Evolutionary conservation across 1,140 invertebrate species (phyloP).

Genomic region (Lordiphosa clarofinis): DNA sequence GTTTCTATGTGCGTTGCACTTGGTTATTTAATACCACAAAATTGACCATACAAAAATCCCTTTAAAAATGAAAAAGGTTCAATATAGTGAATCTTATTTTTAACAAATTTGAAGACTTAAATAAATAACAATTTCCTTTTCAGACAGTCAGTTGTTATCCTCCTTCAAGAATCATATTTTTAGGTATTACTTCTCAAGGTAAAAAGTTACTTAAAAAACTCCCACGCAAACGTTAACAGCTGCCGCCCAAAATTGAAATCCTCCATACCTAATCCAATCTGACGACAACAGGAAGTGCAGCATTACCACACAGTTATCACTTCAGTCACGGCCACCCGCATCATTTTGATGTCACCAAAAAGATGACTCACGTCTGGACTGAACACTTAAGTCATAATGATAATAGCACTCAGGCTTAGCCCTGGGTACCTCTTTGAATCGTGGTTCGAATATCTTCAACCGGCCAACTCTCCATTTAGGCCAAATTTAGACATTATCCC

Average conservation of each 20-base stretch:
- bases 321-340: conserved; percentile 59
- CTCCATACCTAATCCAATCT: conserved; percentile 35
- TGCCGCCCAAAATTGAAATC: conserved; percentile 11
- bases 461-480: conserved; percentile 35
- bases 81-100: too few relatives aligned
- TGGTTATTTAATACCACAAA: too few relatives aligned
- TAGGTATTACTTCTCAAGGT: too few relatives aligned
- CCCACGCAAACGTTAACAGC: too few relatives aligned
- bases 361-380: conserved; percentile 56
- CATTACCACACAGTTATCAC: conserved; percentile 40
- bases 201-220: too few relatives aligned
- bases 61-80: too few relatives aligned
- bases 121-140: too few relatives aligned
- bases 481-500: conserved; percentile 73
- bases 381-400: conserved; percentile 68
- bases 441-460: conserved; percentile 43
- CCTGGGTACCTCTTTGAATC: conserved; percentile 31
- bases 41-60: too few relatives aligned
- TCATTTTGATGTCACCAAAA: conserved; percentile 27
- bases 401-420: conserved; percentile 53
- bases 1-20: too few relatives aligned
- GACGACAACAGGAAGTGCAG: conserved; percentile 44
- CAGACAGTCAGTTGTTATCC: too few relatives aligned
- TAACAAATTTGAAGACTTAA: too few relatives aligned
- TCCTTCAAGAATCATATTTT: too few relatives aligned